A percentile compares a stretch with the other conserved stretches of the same genome.
phyloP scores from a whole-genome alignment of 2,113 vertebrate species.

The Pluvialis apricaria region DNA sequence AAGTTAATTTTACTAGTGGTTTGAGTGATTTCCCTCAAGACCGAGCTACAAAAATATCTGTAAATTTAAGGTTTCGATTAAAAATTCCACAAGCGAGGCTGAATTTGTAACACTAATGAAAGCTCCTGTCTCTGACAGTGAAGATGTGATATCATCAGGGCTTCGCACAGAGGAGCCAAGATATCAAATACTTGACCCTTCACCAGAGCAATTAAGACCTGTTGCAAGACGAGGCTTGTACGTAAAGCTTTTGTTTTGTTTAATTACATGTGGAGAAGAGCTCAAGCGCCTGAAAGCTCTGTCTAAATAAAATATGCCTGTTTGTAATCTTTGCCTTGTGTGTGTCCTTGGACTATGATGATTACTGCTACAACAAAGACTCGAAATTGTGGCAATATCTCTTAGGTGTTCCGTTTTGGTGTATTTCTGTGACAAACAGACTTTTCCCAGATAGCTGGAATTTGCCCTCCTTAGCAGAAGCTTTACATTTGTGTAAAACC shows the following conservation, averaged over 20 bases:
- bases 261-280: neutral
- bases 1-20: neutral
- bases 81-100: neutral
- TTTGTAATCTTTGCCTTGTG: slow-evolving; percentile 10
- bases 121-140: neutral
- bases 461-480: neutral
- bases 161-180: neutral
- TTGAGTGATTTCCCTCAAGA: neutral
- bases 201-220: neutral
- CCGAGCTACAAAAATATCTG: neutral
- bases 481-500: neutral
- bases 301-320: neutral
- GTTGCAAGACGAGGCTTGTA: neutral
- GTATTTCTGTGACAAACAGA: neutral
- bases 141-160: neutral
- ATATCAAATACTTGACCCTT: neutral
- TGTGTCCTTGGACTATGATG: neutral
- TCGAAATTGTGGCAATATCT: neutral
- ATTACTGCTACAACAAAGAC: neutral
- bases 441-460: neutral
- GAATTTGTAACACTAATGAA: neutral
- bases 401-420: neutral
- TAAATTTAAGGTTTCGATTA: neutral
- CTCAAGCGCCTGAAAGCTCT: neutral
- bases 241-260: neutral